Base-by-base conservation (phyloP, 2,797 vertebrate genomes). In the Megaceryle alcyon region DNA sequence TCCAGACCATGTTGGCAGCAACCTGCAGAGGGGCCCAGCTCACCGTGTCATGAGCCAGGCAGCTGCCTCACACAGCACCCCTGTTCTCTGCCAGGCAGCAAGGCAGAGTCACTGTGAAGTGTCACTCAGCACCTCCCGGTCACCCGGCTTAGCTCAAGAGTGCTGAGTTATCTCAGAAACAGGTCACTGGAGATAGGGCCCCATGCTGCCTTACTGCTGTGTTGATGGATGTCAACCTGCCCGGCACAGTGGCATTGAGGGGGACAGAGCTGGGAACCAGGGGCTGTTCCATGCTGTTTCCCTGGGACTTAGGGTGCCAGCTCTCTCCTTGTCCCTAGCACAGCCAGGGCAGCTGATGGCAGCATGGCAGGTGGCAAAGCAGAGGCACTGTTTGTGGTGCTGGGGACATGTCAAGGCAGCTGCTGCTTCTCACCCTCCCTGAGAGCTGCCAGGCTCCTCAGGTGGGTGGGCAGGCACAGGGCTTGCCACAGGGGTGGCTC, bases 341-440 rank as follows among this genome's bases (percentile, higher is more conserved):
- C 21, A 2, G 60, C 14, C 3, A 2, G 11, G 13, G 9, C 35
- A 5, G 6, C 22, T 25, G 31, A 17, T 37, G n/a, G 56, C 19
- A 31, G 80, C 46, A 12, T 56, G 8, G 71, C 76, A 80, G 86
- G 86, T 16, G 80, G 80, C 77, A 18, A 54, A n/a, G 63, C 4
- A 13, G 73, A 2, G 2, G 7, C 21, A 3, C 0, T 0, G 31
- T 4, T 33, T 0, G 5, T 4, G 16, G 25, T 0, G 4, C 26
- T 29, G 65, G 39, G 28, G 18, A 16, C 3, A 1, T 0, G 16
- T 8, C 1, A 76, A 14, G 6, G 22, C 1, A 7, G 39, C 29
- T 8, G 35, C 48, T 6, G 53, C 46, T 31, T 59, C 33, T 21
- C 14, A 2, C 31, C 31, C 35, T 37, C 19, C 41, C 21, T 1